Percentiles rank a stretch among this genome's conserved stretches.
These are phyloP conservation scores for Rhingia campestris DNA, from an alignment of 2,888 invertebrate genomes.

Conservation along the genomic window DNA sequence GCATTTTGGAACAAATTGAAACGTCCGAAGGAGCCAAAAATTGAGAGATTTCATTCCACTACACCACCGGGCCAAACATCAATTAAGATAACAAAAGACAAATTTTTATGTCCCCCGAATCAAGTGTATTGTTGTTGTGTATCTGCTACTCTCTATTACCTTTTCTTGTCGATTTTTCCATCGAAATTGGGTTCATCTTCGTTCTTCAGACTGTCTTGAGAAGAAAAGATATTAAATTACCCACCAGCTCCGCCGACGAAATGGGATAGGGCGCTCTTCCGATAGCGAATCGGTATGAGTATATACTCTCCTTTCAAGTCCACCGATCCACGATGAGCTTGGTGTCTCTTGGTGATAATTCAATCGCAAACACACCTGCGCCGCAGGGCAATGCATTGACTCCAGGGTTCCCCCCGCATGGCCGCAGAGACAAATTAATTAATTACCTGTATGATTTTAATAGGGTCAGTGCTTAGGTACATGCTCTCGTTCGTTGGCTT, in stretches of 20 bases:
- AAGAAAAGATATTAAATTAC: conserved; percentile 69
- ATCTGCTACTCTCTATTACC: conserved; percentile 8
- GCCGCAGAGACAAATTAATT: conserved; percentile 68
- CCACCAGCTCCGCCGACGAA: conserved; percentile 42
- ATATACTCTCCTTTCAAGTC: conserved; percentile 61
- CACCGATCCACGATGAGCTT: conserved; percentile 53
- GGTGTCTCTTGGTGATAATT: conserved; percentile 67
- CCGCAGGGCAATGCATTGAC: conserved; percentile 42
- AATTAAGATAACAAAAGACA: conserved; percentile 72
- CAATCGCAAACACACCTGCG: conserved; percentile 72
- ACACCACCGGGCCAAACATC: conserved; percentile 44
- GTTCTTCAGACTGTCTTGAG: neutral
- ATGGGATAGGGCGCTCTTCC: conserved; percentile 46
- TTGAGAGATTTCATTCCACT: conserved; percentile 11
- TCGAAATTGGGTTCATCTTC: conserved; percentile 53
- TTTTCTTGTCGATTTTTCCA: conserved; percentile 41
- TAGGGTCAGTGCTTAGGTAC: conserved; percentile 66
- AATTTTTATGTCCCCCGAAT: conserved; percentile 39
- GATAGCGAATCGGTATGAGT: conserved; percentile 30
- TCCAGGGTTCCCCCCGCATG: conserved; percentile 15
- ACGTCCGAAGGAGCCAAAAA: conserved; percentile 23
- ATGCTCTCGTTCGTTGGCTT: conserved; percentile 49
- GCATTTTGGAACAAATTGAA: conserved; percentile 60
- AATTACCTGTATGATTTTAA: conserved; percentile 73
- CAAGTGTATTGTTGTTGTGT: conserved; percentile 10